Evolutionary conservation across 1,140 invertebrate genomes (phyloP).

Genomic region (Batillaria attramentaria): DNA sequence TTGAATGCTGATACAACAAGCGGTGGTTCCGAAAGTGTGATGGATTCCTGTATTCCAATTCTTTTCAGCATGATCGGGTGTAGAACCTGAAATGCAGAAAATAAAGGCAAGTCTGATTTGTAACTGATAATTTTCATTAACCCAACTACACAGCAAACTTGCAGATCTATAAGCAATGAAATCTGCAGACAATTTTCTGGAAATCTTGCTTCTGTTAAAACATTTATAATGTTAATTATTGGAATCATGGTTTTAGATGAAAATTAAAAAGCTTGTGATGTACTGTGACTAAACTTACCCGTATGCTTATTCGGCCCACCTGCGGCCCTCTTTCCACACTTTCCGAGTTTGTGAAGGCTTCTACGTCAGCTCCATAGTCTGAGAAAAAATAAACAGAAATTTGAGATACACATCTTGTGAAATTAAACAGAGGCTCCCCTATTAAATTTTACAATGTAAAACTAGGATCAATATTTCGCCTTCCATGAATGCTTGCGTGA

Average conservation of each 20-base stretch:
- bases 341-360: not conserved
- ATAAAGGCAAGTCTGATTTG: not conserved
- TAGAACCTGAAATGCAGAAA: constrained; percentile 20
- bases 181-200: not conserved
- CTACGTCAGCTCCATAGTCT: constrained; percentile 9
- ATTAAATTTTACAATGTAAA: too few species aligned
- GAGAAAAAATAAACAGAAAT: not conserved
- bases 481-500: too few species aligned
- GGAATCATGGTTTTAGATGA: not conserved
- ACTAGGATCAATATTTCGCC: too few species aligned
- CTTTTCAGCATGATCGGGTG: constrained; percentile 33
- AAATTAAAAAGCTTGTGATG: not conserved
- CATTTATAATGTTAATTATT: not conserved
- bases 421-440: not conserved
- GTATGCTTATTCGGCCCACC: not conserved
- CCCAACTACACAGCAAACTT: constrained; percentile 13
- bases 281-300: too few species aligned
- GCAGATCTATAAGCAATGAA: not conserved
- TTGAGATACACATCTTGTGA: not conserved
- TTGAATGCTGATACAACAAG: not conserved
- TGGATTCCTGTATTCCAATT: constrained; percentile 26
- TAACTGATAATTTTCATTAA: not conserved
- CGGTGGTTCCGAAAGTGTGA: not conserved
- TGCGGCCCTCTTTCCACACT: not conserved
- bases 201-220: too few species aligned